Base-by-base conservation (phyloP, 2,113 vertebrate genomes). In the Elanus axillaris region DNA sequence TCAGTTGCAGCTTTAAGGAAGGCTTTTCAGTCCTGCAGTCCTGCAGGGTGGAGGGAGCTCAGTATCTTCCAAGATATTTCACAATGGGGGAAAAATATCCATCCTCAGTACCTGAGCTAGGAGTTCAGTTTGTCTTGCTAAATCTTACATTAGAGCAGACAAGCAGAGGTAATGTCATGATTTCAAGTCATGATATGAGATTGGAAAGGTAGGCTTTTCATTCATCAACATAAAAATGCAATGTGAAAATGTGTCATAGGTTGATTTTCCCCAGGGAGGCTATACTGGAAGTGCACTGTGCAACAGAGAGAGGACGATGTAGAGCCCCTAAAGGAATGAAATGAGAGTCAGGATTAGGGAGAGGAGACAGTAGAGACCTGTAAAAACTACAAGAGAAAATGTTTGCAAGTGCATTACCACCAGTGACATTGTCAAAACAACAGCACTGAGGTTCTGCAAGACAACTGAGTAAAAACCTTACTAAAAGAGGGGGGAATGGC, bases 341-440 rank as follows among this genome's bases (percentile, higher is more conserved):
- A 1, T 0, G 11, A 55, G 52, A 38, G n/a, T 34, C 71, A 74
- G 86, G 18, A 84, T 69, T 10, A 63, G 38, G 29, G 50, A 86
- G 12, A 96, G 17, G 48, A 88, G 60, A 63, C 13, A 71, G 76
- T 11, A 75, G 55, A 89, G 18, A 75, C 5, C 27, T 81, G 43
- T 80, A 74, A 71, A 88, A 71, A 8, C 47, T 81, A 58, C 40
- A 74, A 50, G 60, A 67, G 73, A 74, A 95, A 93, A 89, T 32
- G 4, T 90, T 85, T 88, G 26, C n/a, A 55, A 88, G 78, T 68
- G 48, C 36, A 76, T 92, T 94, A 78, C 29, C 43, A 59, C 32
- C 64, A 80, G 29, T 42, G 67, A 88, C 67, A 77, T 6, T 74
- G 76, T 93, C 83, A 93, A 96, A 96, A 96, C 72, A 82, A 64